Evolutionary conservation across 1,140 invertebrate genomes (phyloP), one percentile per base, ranked within the genome.

Genomic region (Apis cerana): DNA sequence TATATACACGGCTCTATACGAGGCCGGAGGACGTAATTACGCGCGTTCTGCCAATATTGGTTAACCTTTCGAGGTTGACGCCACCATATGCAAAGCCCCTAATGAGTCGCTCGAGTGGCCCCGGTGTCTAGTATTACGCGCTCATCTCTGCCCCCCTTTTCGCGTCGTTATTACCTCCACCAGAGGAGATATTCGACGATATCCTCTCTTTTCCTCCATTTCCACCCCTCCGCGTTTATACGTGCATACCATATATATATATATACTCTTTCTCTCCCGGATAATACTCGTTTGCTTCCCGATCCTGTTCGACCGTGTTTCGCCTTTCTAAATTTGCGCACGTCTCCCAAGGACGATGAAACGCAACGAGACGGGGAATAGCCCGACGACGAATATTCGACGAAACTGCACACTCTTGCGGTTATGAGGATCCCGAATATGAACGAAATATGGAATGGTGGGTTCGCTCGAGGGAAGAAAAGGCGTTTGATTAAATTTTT

Each of bases 61-160:
- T 93, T 92, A 93, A 94, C 93, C 93, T 94, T 94, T 94, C 92
- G 92, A 94, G 93, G 92, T 93, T 93, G 92, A 92, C 92, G 92
- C 91, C 91, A 90, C 91, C 91, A 93, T 94, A 93, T 92, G 92
- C 92, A 93, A 93, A 92, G 92, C 91, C 93, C 91, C 90, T 94
- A 94, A 94, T 94, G 93, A 94, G 92, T 92, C 89, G 89, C 90
- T 94, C 90, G 91, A 94, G 92, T 92, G 92, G 90, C 87, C 78
- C 85, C 89, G 89, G 82, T 89, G 87, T 90, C 90, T 89, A 90
- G 88, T 90, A 91, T 91, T 91, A 91, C 89, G 82, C 81, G 83
- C 82, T 83, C 86, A 74, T 85, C 86, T 91, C 82, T 83, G 85
- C 82, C 86, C 86, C 84, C 87, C 85, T 88, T 43, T 90, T 85